Evolutionary conservation across 2,797 vertebrate species (phyloP).

Genomic region (Pseudotriccus pelzelni): DNA sequence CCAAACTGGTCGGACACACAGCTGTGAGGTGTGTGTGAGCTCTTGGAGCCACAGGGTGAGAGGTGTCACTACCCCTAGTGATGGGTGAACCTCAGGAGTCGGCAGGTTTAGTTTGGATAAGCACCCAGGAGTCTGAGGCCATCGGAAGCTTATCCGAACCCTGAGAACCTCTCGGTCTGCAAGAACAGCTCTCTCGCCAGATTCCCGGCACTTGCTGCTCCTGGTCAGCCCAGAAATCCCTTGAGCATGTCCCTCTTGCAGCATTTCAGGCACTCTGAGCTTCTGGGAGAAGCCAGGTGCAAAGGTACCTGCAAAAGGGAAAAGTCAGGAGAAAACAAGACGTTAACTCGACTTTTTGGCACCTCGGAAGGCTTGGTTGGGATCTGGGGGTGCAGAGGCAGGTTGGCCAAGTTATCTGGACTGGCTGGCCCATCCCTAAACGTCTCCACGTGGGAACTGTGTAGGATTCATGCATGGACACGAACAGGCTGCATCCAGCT

Average conservation of each 20-base stretch:
- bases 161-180: slow-evolving; percentile 20
- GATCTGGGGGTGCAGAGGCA: not conserved
- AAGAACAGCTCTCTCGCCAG: slow-evolving; percentile 26
- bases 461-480: not conserved
- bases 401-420: not conserved
- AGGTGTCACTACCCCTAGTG: slow-evolving; percentile 24
- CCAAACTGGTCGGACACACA: not conserved
- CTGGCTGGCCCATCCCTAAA: not conserved
- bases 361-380: not conserved
- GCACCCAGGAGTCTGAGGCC: not conserved
- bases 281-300: slow-evolving; percentile 65
- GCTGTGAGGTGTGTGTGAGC: slow-evolving; percentile 28
- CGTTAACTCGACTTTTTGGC: not conserved
- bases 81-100: not conserved
- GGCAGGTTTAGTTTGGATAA: slow-evolving; percentile 31
- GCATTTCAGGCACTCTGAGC: slow-evolving; percentile 51
- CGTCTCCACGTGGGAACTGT: not conserved
- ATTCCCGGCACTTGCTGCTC: slow-evolving; percentile 33
- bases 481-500: not conserved
- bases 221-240: slow-evolving; percentile 50
- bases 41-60: not conserved
- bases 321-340: slow-evolving; percentile 27
- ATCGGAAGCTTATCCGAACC: slow-evolving; percentile 10
- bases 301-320: slow-evolving; percentile 64
- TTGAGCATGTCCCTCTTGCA: slow-evolving; percentile 33